phyloP scores from a whole-genome alignment of 1,140 invertebrate genomes.

The Drosophila pectinifera region DNA sequence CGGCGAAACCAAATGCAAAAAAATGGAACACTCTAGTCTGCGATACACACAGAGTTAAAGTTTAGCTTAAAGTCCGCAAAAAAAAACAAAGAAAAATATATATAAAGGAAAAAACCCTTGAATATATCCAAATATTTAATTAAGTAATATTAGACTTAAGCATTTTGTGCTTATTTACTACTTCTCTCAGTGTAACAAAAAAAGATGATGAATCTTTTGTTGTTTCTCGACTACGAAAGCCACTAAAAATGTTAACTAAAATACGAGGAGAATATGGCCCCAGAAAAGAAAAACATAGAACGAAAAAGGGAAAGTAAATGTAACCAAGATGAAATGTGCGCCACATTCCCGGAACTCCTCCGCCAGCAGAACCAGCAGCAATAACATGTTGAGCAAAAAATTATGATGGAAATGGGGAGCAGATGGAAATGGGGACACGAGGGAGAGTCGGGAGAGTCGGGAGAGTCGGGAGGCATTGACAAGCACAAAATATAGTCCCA shows the following conservation, averaged over 20 bases:
- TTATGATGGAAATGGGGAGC: conserved; percentile 55
- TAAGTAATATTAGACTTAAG: not conserved
- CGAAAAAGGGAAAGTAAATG: conserved; percentile 64
- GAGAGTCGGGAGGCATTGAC: conserved; percentile 26
- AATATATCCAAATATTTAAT: too few relatives aligned
- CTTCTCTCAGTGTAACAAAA: conserved; percentile 20
- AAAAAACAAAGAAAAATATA: not conserved
- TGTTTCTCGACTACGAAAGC: conserved; percentile 48
- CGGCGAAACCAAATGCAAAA: not conserved
- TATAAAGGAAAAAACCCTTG: not conserved
- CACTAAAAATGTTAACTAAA: conserved; percentile 71
- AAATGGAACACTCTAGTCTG: conserved; percentile 19
- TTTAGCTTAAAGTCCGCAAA: conserved; percentile 29
- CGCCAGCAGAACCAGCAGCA: conserved; percentile 24
- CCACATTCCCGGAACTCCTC: conserved; percentile 15
- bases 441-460: conserved; percentile 13
- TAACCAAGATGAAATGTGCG: conserved; percentile 67
- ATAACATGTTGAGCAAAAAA: conserved; percentile 59
- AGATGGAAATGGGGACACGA: conserved; percentile 43
- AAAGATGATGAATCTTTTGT: conserved; percentile 72
- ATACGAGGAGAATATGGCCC: conserved; percentile 44
- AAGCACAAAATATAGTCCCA: conserved; percentile 32
- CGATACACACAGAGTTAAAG: conserved; percentile 35
- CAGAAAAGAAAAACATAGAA: conserved; percentile 2
- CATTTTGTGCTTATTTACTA: not conserved